phyloP scores from a whole-genome alignment of 2,888 invertebrate genomes.

The Brachypalpus laphriformis region DNA sequence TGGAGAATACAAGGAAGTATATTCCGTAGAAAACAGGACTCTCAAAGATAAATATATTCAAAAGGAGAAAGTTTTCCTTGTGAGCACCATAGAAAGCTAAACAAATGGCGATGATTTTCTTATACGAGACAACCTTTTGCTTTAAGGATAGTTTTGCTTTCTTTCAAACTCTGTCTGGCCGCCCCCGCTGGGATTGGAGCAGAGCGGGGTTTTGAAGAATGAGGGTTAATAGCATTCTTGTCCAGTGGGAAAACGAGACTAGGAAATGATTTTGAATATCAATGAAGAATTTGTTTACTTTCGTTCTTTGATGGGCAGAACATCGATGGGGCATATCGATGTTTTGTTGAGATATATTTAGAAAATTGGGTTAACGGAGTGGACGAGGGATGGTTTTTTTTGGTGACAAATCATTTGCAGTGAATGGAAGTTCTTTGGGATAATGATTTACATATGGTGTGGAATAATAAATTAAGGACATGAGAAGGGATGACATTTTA shows the following conservation, averaged over 20 bases:
- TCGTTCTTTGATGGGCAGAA: slow-evolving; percentile 23
- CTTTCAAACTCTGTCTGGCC: neutral
- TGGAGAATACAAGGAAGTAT: slow-evolving; percentile 14
- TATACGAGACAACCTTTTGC: slow-evolving; percentile 33
- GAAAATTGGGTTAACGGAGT: slow-evolving; percentile 60
- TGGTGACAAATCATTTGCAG: slow-evolving; percentile 48
- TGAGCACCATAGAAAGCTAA: slow-evolving; percentile 24
- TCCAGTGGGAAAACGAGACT: slow-evolving; percentile 17
- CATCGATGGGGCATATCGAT: slow-evolving; percentile 43
- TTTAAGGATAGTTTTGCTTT: slow-evolving; percentile 42
- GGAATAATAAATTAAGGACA: neutral
- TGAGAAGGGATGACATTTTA: neutral
- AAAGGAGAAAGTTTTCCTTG: slow-evolving; percentile 60
- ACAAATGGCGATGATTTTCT: slow-evolving; percentile 53
- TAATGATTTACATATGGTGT: slow-evolving; percentile 11
- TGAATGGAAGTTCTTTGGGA: slow-evolving; percentile 5
- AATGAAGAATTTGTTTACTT: slow-evolving; percentile 61
- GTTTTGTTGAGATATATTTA: slow-evolving; percentile 17
- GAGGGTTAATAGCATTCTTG: slow-evolving; percentile 36
- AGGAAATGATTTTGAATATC: slow-evolving; percentile 70
- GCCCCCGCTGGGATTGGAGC: neutral
- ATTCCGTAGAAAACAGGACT: slow-evolving; percentile 42
- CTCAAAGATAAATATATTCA: slow-evolving; percentile 53
- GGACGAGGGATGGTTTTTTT: slow-evolving; percentile 21
- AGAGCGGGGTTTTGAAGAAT: neutral